Conservation (phyloP, 2,113 vertebrate genomes). For the Formicarius rufipectus region DNA sequence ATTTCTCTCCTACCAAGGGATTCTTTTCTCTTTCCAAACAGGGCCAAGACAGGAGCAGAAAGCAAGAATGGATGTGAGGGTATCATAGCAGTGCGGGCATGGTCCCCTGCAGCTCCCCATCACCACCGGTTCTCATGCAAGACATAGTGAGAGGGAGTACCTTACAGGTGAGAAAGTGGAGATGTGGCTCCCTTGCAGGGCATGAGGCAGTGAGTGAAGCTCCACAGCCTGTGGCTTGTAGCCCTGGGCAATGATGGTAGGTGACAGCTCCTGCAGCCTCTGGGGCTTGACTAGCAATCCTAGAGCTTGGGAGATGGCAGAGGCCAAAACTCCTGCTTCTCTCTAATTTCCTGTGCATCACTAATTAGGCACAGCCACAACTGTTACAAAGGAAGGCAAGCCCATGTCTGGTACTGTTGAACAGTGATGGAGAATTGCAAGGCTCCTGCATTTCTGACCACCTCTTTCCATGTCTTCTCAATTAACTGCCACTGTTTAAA, state of each 20-base stretch:
- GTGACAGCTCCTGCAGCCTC: not conserved
- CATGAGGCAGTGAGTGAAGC: not conserved
- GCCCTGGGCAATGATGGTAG: not conserved
- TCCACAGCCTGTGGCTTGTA: not conserved
- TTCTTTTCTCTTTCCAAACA: not conserved
- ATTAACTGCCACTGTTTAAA: not conserved
- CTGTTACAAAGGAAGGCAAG: not conserved
- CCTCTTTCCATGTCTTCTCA: not conserved
- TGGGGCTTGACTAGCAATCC: not conserved
- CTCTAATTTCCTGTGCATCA: not conserved
- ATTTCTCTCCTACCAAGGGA: not conserved
- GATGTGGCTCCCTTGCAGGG: not conserved
- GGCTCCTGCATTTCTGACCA: not conserved
- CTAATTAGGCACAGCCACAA: not conserved
- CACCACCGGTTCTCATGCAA: not conserved
- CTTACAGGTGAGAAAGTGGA: no score
- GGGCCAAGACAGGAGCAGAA: not conserved
- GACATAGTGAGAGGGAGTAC: not conserved
- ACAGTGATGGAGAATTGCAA: not conserved
- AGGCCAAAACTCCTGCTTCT: not conserved
- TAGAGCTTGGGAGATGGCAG: not conserved
- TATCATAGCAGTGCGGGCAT: not conserved
- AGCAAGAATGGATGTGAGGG: not conserved
- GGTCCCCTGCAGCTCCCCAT: not conserved
- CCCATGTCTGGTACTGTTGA: not conserved